A percentile compares a stretch with the other conserved stretches of the same genome.
Evolutionary conservation across 2,888 invertebrate species (phyloP).

Genomic region (Tenthredo amoena): DNA sequence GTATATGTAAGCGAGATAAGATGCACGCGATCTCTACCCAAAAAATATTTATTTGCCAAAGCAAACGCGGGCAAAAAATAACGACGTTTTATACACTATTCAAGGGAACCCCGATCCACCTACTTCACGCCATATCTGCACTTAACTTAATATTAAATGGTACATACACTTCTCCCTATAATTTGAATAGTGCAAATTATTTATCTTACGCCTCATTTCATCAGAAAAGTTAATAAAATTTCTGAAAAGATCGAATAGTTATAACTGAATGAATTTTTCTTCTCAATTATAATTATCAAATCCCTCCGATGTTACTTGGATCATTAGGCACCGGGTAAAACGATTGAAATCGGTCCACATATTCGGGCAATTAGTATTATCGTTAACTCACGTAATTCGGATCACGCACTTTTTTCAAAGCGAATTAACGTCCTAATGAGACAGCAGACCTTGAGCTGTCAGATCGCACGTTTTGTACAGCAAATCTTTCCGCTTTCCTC

Average conservation of each 20-base stretch:
- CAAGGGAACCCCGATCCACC: neutral
- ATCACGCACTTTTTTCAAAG: neutral
- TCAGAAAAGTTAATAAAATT: too few species aligned
- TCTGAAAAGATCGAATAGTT: too few species aligned
- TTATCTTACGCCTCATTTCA: neutral
- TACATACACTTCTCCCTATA: neutral
- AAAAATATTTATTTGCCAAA: conserved; percentile 25
- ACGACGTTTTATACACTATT: neutral
- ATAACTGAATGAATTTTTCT: too few species aligned
- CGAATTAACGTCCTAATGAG: neutral
- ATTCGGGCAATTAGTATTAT: neutral
- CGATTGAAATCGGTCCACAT: neutral
- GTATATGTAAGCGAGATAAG: conserved; percentile 17
- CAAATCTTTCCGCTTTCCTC: conserved; percentile 34
- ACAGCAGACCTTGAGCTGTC: neutral
- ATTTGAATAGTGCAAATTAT: neutral
- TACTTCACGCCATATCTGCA: neutral
- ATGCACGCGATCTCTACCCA: conserved; percentile 30
- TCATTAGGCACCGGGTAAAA: neutral
- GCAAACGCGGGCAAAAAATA: neutral
- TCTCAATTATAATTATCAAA: too few species aligned
- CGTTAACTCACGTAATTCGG: neutral
- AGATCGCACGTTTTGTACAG: conserved; percentile 16
- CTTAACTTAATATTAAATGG: neutral
- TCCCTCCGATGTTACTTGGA: too few species aligned